phyloP scores from a whole-genome alignment of 2,797 vertebrate species.

The Dendrocincla tyrannina region DNA sequence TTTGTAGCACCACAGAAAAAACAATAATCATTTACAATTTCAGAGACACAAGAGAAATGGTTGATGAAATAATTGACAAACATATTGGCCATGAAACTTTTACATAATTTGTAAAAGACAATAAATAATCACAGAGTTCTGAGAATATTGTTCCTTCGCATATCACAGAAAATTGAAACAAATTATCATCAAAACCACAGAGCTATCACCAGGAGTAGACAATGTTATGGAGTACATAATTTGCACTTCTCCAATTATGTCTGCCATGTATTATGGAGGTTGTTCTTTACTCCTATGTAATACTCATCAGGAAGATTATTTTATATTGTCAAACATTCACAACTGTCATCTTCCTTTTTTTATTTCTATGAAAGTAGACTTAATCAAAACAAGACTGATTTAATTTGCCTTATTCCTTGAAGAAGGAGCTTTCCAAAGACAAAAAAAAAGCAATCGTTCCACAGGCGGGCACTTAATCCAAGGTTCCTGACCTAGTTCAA shows the following conservation, averaged over 20 bases:
- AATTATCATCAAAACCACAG: not conserved
- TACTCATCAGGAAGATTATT: not conserved
- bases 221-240: not conserved
- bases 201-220: not conserved
- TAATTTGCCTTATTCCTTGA: not conserved
- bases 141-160: not conserved
- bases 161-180: not conserved
- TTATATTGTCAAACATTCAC: not conserved
- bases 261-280: not conserved
- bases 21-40: not conserved
- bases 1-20: not conserved
- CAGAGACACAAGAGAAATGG: not conserved
- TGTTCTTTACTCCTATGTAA: not conserved
- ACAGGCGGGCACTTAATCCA: not conserved
- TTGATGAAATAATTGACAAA: not conserved
- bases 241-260: not conserved
- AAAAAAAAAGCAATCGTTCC: not conserved
- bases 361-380: not conserved
- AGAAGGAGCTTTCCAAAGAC: not conserved
- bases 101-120: not conserved
- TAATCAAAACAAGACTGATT: not conserved
- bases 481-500: not conserved
- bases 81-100: not conserved
- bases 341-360: not conserved
- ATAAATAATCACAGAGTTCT: not conserved